These are phyloP conservation scores for Rhopilema esculentum DNA, from an alignment of 30 jellyfish, hydroid and myxozoan species.

Conservation along the genomic window DNA sequence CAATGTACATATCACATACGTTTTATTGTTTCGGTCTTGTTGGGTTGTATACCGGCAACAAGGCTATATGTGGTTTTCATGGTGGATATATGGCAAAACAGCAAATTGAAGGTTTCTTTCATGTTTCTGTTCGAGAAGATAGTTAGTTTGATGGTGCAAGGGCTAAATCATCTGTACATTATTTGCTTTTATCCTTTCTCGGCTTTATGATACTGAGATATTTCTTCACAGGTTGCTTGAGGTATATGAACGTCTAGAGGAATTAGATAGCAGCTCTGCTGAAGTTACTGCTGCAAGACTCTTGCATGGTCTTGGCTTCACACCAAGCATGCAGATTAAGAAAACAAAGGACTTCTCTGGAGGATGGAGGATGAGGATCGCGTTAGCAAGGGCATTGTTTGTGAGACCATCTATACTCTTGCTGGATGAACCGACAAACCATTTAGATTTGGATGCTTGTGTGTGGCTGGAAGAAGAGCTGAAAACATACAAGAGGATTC, in stretches of 20 bases:
- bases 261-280: conserved; percentile 90
- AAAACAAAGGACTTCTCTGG: conserved; percentile 96
- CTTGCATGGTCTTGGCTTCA: conserved; percentile 95
- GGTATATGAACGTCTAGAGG: conserved; percentile 91
- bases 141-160: no score
- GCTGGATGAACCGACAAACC: conserved; percentile 98
- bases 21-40: no score
- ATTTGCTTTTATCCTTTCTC: no score
- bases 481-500: conserved; percentile 84
- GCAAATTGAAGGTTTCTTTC: no score
- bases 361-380: conserved; percentile 98
- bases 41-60: no score
- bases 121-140: no score
- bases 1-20: no score
- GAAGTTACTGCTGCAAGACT: conserved; percentile 92
- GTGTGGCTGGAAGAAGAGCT: conserved; percentile 97
- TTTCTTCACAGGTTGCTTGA: conserved; percentile 76
- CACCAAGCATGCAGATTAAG: conserved; percentile 91
- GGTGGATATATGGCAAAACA: no score
- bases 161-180: no score
- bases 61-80: no score
- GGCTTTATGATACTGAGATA: no score
- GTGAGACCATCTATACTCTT: conserved; percentile 86
- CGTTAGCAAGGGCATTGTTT: conserved; percentile 95
- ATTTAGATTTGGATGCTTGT: conserved; percentile 93